Base-by-base conservation (phyloP, 2,797 vertebrate genomes). In the Syngnathus rostellatus region DNA sequence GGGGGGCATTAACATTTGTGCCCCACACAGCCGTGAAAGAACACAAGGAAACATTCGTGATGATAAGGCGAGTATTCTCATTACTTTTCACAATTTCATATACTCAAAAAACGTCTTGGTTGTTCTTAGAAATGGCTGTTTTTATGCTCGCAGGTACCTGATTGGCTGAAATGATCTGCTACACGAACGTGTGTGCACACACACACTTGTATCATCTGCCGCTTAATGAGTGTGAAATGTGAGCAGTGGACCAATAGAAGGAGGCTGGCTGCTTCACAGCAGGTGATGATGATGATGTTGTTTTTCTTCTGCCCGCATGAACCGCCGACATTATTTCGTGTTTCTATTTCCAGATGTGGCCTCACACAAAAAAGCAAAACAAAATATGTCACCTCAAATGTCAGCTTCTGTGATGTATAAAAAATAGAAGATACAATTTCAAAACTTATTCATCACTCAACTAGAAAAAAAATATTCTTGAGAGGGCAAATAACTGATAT, bases 201-300 rank as follows among this genome's bases (percentile, higher is more conserved):
- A 54, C 53, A 25, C 38, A 61, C 39, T 41, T n/a, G 19, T 61
- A 38, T 58, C 31, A 58, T 58, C 39, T 63, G 41, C 16, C 23
- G 46, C 9, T 16, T 48, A 40, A 48, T 64, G 46, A 64, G 25
- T 50, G 62, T 64, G 46, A 40, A 63, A 69, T 64, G 57, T 72
- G 51, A 19, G 57, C 57, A 67, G 43, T 8, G 39, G 25, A 72
- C 50, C 45, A 31, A 62, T 12, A 19, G 40, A 73, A 79, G 71
- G 38, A 43, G 41, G 46, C 60, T 39, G 68, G 43, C 38, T 50
- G 46, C 72, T 46, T 19, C 61, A 60, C 58, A 72, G 70, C 68
- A 74, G 68, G 70, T 41, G 9, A 68, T 68, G 54, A 69, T 71
- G 75, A 67, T 68, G 51, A 70, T 72, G 75, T 69, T 58, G 31